Evolutionary conservation across 2,888 invertebrate species (phyloP), one percentile per base, ranked within the genome.

Genomic region (Drosophila antonietae): DNA sequence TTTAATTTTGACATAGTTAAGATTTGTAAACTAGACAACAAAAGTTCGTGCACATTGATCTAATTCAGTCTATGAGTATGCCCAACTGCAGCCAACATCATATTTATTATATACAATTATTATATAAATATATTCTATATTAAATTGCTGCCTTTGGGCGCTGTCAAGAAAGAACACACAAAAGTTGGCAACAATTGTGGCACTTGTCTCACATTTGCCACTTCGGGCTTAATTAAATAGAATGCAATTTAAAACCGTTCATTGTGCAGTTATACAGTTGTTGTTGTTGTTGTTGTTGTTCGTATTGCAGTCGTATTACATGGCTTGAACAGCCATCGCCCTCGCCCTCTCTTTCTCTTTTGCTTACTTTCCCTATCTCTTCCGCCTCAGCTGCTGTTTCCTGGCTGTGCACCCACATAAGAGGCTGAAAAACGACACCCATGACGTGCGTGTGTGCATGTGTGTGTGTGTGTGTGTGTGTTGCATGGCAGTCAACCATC

Each of bases 181-280:
- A 44, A 58, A 53, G 41, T 46, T 41, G 52, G 33, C 41, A 41
- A 31, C 74, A 68, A 57, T 62, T 58, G 56, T n/a, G 31, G 23
- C 56, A 46, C 52, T 67, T 63, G 67, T 58, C 47, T 73, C 55
- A 56, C 66, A 76, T 73, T 73, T 68, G 49, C 60, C 23, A 43
- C 53, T 62, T 76, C 57, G 60, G 60, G 82, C 69, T 82, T 88
- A 81, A 88, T 84, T 84, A 77, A 88, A 80, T 80, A 55, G 72
- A 82, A 88, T 80, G 82, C 82, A 83, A 83, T 82, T 71, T 71
- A 73, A 83, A 71, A 74, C 83, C 66, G 75, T 67, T 70, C 70
- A 77, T 80, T 82, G 78, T 76, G 49, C 33, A 51, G 47, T 47
- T 47, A 28, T 47, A 15, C 15, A 28, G 69, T 46, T 64, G 18